Evolutionary conservation across 2,888 invertebrate species (phyloP).

Genomic region (Meganola albula): DNA sequence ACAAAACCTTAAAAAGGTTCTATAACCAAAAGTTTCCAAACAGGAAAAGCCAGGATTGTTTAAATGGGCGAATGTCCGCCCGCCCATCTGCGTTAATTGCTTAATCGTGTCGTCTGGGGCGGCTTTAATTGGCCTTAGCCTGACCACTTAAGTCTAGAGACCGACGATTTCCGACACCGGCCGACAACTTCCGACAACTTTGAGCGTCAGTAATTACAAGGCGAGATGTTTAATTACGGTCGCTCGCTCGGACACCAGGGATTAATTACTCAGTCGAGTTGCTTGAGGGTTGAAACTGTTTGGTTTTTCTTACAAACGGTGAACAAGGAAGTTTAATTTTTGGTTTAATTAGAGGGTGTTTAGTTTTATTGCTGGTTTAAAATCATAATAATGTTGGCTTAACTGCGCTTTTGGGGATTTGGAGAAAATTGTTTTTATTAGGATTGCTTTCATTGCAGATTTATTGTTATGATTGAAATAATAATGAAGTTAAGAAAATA

Average conservation of each 20-base stretch:
- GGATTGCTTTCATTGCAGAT: constrained; percentile 8
- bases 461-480: no score
- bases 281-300: constrained; percentile 41
- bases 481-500: no score
- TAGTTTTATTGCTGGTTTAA: constrained; percentile 30
- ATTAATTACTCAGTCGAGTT: constrained; percentile 62
- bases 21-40: constrained; percentile 48
- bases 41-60: constrained; percentile 53
- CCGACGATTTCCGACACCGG: constrained; percentile 47
- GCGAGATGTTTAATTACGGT: constrained; percentile 74
- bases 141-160: constrained; percentile 58
- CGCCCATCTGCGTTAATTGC: constrained; percentile 72
- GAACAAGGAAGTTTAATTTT: constrained; percentile 29
- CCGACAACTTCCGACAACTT: constrained; percentile 57
- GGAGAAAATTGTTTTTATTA: constrained; percentile 7
- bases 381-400: constrained; percentile 12
- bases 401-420: constrained; percentile 7
- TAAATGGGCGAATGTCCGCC: constrained; percentile 64
- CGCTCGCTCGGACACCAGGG: constrained; percentile 57
- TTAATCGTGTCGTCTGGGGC: constrained; percentile 68
- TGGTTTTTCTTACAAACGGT: constrained; percentile 25
- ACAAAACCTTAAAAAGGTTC: constrained; percentile 34
- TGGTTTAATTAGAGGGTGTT: constrained; percentile 33
- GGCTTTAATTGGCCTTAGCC: constrained; percentile 62
- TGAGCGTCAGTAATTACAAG: constrained; percentile 68